Evolutionary conservation across 2,888 invertebrate species (phyloP).

Genomic region (Cryptocephalus moraei): DNA sequence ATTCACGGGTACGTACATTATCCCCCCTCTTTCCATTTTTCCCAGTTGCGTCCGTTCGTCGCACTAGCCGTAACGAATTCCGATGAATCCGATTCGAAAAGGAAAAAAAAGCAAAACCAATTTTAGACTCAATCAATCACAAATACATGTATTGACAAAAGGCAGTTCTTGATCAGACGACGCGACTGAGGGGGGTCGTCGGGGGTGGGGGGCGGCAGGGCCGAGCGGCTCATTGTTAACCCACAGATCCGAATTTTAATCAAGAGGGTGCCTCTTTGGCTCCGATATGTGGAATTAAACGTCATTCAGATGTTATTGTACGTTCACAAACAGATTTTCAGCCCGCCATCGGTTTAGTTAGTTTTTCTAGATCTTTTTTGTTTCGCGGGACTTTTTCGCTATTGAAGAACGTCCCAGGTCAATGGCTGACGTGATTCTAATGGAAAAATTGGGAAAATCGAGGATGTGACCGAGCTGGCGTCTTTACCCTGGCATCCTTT

Average conservation of each 20-base stretch:
- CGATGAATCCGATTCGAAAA: slow-evolving; percentile 1
- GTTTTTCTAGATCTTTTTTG: background rate
- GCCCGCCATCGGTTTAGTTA: background rate
- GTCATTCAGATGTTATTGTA: slow-evolving; percentile 33
- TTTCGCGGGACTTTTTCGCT: background rate
- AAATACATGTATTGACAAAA: slow-evolving; percentile 35
- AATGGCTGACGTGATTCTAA: no score
- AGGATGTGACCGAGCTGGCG: no score
- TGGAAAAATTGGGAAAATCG: no score
- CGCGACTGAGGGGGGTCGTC: slow-evolving; percentile 26
- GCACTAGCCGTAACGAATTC: slow-evolving; percentile 6
- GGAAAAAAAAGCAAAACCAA: slow-evolving; percentile 28
- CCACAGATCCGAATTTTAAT: slow-evolving; percentile 35
- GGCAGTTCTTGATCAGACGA: slow-evolving; percentile 34
- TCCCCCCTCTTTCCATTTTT: no score
- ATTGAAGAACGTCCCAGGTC: no score
- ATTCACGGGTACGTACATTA: no score
- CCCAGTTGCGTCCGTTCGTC: no score
- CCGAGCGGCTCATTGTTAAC: slow-evolving; percentile 24
- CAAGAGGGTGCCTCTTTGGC: slow-evolving; percentile 33
- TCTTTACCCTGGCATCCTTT: no score
- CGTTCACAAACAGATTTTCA: slow-evolving; percentile 13
- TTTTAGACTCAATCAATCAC: slow-evolving; percentile 36
- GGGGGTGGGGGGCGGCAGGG: slow-evolving; percentile 21
- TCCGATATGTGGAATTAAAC: slow-evolving; percentile 36